Evolutionary conservation across 2,888 invertebrate genomes (phyloP).

Genomic region (Polylopha cassiicola): DNA sequence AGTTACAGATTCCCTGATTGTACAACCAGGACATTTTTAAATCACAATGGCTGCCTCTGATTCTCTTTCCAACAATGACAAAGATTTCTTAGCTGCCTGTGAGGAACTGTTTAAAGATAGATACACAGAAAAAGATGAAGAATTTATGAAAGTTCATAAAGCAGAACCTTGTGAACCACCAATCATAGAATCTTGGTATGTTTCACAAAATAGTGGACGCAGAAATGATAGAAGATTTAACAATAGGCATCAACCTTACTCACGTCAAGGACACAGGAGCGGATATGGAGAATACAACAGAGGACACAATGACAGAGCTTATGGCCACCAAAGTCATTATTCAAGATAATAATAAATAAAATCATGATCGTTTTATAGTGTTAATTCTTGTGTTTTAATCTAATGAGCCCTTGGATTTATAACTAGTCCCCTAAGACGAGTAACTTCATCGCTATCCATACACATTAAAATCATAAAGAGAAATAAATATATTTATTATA

Average conservation of each 20-base stretch:
- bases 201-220: constrained; percentile 41
- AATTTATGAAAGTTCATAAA: constrained; percentile 73
- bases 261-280: constrained; percentile 27
- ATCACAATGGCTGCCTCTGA: constrained; percentile 41
- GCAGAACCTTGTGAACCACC: constrained; percentile 71
- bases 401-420: too few species aligned
- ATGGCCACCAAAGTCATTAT: constrained; percentile 31
- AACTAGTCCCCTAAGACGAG: too few species aligned
- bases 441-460: too few species aligned
- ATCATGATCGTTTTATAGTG: background rate
- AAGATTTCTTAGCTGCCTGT: constrained; percentile 78
- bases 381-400: too few species aligned
- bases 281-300: constrained; percentile 22
- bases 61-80: constrained; percentile 73
- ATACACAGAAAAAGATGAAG: constrained; percentile 79
- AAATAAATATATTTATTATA: too few species aligned
- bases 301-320: constrained; percentile 25
- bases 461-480: too few species aligned
- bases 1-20: constrained; percentile 46
- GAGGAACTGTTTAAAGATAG: constrained; percentile 80
- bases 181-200: constrained; percentile 77
- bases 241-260: constrained; percentile 38
- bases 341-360: constrained; percentile 32
- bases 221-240: constrained; percentile 50
- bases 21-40: constrained; percentile 29